Base-by-base conservation (phyloP, 2,797 vertebrate species). In the Rhadinocentrus ornatus region DNA sequence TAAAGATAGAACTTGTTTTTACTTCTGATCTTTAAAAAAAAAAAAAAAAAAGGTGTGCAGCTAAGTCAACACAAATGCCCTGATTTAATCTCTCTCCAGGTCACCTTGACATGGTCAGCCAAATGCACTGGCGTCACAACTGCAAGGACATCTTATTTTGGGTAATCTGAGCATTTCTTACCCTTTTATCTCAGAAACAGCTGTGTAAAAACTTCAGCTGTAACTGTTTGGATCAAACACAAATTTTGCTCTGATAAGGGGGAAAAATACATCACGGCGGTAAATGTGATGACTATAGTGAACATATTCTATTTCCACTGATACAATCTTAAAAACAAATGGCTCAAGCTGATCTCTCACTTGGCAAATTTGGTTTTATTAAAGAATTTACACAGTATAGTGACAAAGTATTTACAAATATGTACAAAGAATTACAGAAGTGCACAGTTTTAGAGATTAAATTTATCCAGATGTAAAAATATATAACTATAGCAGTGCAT, bases 341-440 rank as follows among this genome's bases (percentile, higher is more conserved):
- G 1, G 7, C 18, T 66, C 60, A 69, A 20, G 27, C 4, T 27
- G 29, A 71, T 44, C 20, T 71, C 26, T 31, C 20, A 69, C 32
- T 61, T 61, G 8, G 31, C 46, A 85, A 7, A 59, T 62, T 82
- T 72, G 63, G 63, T 91, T 91, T 90, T 90, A 92, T 88, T 90
- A 60, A 78, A 87, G 84, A 78, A 87, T 83, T 55, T 78, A 74
- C 69, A 89, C 66, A 66, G 34, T 74, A 77, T 15, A 72, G 24
- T 56, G 35, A 73, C 15, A 61, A 34, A 58, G 9, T 31, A 92
- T 92, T 85, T 90, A 93, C 89, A 93, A 41, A 55, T 91, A 82
- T 90, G 34, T 90, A 85, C 83, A 91, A 66, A 62, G 29, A 35
- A 72, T 71, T 66, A 69, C 52, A 87, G 4, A 79, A 77, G 86